Evolutionary conservation across 2,797 vertebrate species (phyloP).

Genomic region (Sebastolobus alascanus): DNA sequence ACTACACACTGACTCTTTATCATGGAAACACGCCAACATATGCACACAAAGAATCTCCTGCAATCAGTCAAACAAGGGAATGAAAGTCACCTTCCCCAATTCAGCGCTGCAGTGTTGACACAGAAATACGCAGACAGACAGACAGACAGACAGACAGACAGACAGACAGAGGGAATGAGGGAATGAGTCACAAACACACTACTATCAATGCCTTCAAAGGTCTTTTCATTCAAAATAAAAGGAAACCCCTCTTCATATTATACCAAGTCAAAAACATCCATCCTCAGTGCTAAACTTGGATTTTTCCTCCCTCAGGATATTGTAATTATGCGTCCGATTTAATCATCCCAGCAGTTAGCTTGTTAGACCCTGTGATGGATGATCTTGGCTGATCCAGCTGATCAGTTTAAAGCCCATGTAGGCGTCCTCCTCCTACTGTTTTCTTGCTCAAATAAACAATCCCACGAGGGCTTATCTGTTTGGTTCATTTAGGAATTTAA

Average conservation of each 20-base stretch:
- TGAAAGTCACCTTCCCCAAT: slow-evolving; percentile 46
- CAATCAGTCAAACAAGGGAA: slow-evolving; percentile 13
- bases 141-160: not conserved
- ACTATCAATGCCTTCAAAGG: not conserved
- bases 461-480: slow-evolving; percentile 13
- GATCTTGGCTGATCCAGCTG: slow-evolving; percentile 22
- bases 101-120: slow-evolving; percentile 31
- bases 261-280: not conserved
- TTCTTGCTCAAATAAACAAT: not conserved
- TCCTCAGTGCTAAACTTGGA: not conserved
- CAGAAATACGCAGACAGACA: not conserved
- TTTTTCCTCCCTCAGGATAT: not conserved
- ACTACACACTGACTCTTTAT: not conserved
- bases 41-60: slow-evolving; percentile 18
- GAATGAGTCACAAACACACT: slow-evolving; percentile 20
- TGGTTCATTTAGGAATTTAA: not conserved
- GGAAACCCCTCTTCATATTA: not conserved
- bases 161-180: not conserved
- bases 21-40: not conserved
- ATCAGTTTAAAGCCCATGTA: slow-evolving; percentile 23
- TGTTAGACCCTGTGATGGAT: slow-evolving; percentile 38
- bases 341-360: slow-evolving; percentile 13
- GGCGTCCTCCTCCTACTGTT: slow-evolving; percentile 2
- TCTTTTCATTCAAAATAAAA: slow-evolving; percentile 8
- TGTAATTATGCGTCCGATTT: not conserved